Base-by-base conservation (phyloP, 2,113 vertebrate genomes). In the Microcebus ravelobensis region DNA sequence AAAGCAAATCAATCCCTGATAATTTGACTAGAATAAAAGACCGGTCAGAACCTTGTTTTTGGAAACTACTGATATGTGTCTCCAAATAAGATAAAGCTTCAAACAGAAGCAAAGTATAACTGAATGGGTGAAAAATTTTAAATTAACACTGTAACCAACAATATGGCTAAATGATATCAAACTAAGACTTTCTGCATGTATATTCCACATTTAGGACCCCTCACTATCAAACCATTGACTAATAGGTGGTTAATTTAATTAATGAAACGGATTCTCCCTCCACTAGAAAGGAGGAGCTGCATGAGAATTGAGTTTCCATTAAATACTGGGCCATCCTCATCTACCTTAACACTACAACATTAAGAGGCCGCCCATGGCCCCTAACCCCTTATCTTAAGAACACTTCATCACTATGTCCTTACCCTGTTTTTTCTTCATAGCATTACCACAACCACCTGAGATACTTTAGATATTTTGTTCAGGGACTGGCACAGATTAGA, bases 241-340 rank as follows among this genome's bases (percentile, higher is more conserved):
- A 65, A 29, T 2, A 50, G 87, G 71, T 0, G 1, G 67, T 0
- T 17, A 11, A 34, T 17, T 17, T 20, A 27, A 10, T 2, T 3
- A 10, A 39, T 3, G 0, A 15, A 34, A 15, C 31, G 20, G 31
- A 7, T 2, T 36, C 76, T 59, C 29, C 31, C 15, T 39, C 59
- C 29, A 5, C 29, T 14, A 63, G 42, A 20, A 57, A 39, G 55
- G 76, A n/a, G 82, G 52, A 20, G 1, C 8, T 3, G 7, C 17
- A 34, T 0, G 0, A 34, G 5, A 0, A 7, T 0, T 3, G 0
- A 27, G 31, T 1, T 9, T 29, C 71, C 18, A n/a, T 23, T 3
- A 3, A 21, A 10, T 5, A 8, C 25, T 39, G 55, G 45, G 90
- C 45, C 39, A 3, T 0, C 48, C 70, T 90, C 39, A 11, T 8